Evolutionary conservation across 2,113 vertebrate genomes (phyloP).

Genomic region (Mus spicilegus): DNA sequence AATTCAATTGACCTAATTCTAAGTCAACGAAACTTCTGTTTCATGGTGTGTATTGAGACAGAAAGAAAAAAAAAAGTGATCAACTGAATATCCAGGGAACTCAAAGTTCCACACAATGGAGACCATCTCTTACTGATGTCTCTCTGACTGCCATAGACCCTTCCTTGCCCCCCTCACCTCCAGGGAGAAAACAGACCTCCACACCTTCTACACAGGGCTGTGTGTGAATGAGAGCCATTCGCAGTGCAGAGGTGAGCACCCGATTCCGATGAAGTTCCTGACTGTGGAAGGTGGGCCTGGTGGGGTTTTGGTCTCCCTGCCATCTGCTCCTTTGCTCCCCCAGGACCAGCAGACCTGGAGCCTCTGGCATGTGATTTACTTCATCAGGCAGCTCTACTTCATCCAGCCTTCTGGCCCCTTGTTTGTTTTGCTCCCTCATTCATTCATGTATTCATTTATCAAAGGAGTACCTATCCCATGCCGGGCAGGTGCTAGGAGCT

Average conservation of each 20-base stretch:
- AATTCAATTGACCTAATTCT: neutral
- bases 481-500: neutral
- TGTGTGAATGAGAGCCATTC: neutral
- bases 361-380: neutral
- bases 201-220: neutral
- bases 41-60: neutral
- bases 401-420: neutral
- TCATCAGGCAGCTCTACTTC: neutral
- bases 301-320: neutral
- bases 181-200: neutral
- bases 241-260: neutral
- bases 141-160: no score
- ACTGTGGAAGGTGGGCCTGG: neutral
- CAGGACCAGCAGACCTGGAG: neutral
- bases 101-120: neutral
- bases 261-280: no score
- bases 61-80: neutral
- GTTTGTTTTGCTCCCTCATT: conserved; percentile 20
- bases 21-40: neutral
- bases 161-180: neutral
- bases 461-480: neutral
- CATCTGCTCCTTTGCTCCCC: neutral
- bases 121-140: neutral
- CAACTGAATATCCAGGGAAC: neutral
- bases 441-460: neutral